phyloP scores from a whole-genome alignment of 1,140 invertebrate species.

The Drosophila ercepeae region DNA sequence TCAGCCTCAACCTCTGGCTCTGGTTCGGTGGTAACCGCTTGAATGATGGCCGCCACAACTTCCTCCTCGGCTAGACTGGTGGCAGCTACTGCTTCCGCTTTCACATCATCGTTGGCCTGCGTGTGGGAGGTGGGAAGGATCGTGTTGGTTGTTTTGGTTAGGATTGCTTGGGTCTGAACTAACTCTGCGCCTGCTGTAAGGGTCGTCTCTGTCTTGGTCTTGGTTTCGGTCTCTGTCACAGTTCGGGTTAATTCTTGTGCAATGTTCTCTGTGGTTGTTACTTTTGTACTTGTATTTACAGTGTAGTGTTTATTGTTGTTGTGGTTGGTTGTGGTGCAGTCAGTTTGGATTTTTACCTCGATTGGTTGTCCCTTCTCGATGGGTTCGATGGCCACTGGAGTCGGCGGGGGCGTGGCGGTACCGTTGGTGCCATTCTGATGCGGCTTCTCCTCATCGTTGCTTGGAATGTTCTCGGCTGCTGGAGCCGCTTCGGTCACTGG shows the following conservation, averaged over 20 bases:
- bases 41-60: constrained; percentile 72
- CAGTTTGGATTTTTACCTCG: constrained; percentile 72
- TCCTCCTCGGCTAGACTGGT: constrained; percentile 56
- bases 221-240: constrained; percentile 24
- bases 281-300: constrained; percentile 72
- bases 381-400: constrained; percentile 62
- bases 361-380: constrained; percentile 80
- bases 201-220: constrained; percentile 58
- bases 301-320: constrained; percentile 51
- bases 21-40: constrained; percentile 62
- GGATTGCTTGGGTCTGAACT: constrained; percentile 75
- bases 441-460: constrained; percentile 58
- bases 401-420: constrained; percentile 67
- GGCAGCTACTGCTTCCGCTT: constrained; percentile 6
- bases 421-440: constrained; percentile 78
- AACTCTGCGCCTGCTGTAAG: constrained; percentile 77
- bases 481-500: constrained; percentile 55
- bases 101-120: constrained; percentile 42
- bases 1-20: constrained; percentile 39
- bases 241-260: constrained; percentile 20
- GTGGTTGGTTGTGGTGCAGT: constrained; percentile 46
- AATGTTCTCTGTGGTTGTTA: constrained; percentile 45
- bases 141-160: constrained; percentile 62
- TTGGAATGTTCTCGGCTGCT: constrained; percentile 48
- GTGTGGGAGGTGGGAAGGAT: constrained; percentile 58